phyloP scores from a whole-genome alignment of 1,140 invertebrate species.

The Drosophila suzukii region DNA sequence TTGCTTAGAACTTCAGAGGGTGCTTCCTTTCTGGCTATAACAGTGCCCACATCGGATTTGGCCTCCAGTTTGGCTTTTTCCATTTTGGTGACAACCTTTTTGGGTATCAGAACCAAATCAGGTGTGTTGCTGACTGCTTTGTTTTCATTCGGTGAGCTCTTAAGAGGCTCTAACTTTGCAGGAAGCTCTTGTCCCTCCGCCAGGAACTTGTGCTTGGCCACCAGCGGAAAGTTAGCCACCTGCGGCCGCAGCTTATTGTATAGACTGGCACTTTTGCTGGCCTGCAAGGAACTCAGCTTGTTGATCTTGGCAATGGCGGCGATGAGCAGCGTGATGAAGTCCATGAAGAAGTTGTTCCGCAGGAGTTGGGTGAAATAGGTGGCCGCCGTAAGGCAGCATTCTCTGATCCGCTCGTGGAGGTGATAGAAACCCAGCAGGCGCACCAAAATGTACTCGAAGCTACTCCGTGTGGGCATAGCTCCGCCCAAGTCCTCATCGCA shows the following conservation, averaged over 20 bases:
- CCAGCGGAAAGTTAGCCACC: constrained; percentile 40
- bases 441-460: constrained; percentile 68
- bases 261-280: constrained; percentile 49
- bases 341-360: constrained; percentile 72
- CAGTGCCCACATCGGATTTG: constrained; percentile 59
- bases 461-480: constrained; percentile 64
- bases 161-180: background rate
- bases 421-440: constrained; percentile 57
- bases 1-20: background rate
- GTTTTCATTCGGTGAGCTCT: background rate
- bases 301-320: constrained; percentile 74
- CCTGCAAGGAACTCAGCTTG: constrained; percentile 47
- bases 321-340: constrained; percentile 58
- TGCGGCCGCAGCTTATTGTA: constrained; percentile 61
- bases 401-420: constrained; percentile 62
- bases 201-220: constrained; percentile 57
- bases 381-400: constrained; percentile 64
- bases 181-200: constrained; percentile 38
- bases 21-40: constrained; percentile 32
- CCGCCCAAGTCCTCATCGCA: constrained; percentile 39
- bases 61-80: constrained; percentile 47
- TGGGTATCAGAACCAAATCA: constrained; percentile 7
- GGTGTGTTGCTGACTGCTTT: background rate
- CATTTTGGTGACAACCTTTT: constrained; percentile 45
- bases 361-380: constrained; percentile 68